These are phyloP conservation scores for Cryptocheilus praepositus DNA, from an alignment of 2,888 invertebrate species.

Conservation along the genomic window DNA sequence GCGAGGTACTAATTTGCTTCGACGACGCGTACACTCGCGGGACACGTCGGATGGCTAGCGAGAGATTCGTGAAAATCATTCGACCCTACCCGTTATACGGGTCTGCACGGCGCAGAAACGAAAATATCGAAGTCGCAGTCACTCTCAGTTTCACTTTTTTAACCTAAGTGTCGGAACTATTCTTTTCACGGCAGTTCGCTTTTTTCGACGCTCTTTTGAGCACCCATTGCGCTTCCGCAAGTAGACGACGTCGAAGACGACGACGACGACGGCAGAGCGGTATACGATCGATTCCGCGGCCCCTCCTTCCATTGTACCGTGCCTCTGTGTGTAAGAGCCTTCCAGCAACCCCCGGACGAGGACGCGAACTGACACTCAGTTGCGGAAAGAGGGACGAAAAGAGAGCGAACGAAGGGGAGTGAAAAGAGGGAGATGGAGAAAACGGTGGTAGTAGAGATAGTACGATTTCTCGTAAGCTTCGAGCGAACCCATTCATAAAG, in stretches of 20 bases:
- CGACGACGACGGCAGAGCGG: conserved; percentile 22
- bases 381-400: conserved; percentile 42
- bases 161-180: too few relatives aligned
- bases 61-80: too few relatives aligned
- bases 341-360: conserved; percentile 43
- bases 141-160: too few relatives aligned
- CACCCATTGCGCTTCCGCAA: conserved; percentile 30
- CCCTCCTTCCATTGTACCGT: conserved; percentile 57
- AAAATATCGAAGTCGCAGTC: too few relatives aligned
- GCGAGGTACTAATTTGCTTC: too few relatives aligned
- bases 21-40: too few relatives aligned
- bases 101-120: too few relatives aligned
- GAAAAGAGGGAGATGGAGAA: conserved; percentile 48
- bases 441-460: conserved; percentile 60
- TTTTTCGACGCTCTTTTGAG: conserved; percentile 3
- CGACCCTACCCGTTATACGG: too few relatives aligned
- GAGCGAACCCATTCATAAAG: conserved; percentile 70
- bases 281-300: conserved; percentile 57
- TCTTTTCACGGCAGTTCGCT: not conserved
- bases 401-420: conserved; percentile 26
- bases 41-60: too few relatives aligned
- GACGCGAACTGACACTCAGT: conserved; percentile 51
- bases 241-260: conserved; percentile 46
- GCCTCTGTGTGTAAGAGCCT: conserved; percentile 48
- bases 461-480: conserved; percentile 64